phyloP scores from a whole-genome alignment of 2,888 invertebrate genomes.

The Matsumyia berberina region DNA sequence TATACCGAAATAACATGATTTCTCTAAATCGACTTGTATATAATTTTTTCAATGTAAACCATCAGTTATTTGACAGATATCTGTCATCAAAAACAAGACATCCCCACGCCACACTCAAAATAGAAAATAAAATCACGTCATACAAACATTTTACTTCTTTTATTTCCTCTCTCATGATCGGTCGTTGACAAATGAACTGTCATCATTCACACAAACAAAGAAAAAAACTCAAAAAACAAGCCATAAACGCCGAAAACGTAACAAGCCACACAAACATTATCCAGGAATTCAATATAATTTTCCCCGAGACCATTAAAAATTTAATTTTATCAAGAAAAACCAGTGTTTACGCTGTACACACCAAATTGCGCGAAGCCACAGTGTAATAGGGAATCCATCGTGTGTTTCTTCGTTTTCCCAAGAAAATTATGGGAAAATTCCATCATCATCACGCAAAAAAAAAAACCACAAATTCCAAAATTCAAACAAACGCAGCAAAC shows the following conservation, averaged over 20 bases:
- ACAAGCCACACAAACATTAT: slow-evolving; percentile 27
- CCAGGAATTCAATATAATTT: slow-evolving; percentile 42
- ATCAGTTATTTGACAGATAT: slow-evolving; percentile 49
- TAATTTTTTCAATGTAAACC: too few species aligned
- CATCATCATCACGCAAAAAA: slow-evolving; percentile 43
- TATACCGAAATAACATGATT: too few species aligned
- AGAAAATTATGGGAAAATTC: slow-evolving; percentile 51
- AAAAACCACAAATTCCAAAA: slow-evolving; percentile 6
- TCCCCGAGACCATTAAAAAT: slow-evolving; percentile 41
- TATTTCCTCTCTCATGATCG: slow-evolving; percentile 44
- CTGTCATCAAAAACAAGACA: slow-evolving; percentile 35
- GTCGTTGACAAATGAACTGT: slow-evolving; percentile 66
- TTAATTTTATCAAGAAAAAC: slow-evolving; percentile 52
- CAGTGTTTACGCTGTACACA: slow-evolving; percentile 48
- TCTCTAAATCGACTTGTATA: too few species aligned
- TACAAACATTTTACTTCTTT: slow-evolving; percentile 49
- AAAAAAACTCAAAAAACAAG: slow-evolving; percentile 28
- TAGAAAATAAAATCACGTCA: slow-evolving; percentile 15
- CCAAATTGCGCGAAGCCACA: slow-evolving; percentile 40
- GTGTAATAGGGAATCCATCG: slow-evolving; percentile 14
- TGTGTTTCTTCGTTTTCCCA: slow-evolving; percentile 30
- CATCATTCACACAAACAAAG: slow-evolving; percentile 57
- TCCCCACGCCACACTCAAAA: slow-evolving; percentile 4
- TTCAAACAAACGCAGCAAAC: slow-evolving; percentile 32
- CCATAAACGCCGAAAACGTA: slow-evolving; percentile 44